Percentiles rank a stretch among this genome's conserved stretches.
Evolutionary conservation across 2,113 vertebrate species (phyloP).

Genomic region (Triplophysa tibetana): DNA sequence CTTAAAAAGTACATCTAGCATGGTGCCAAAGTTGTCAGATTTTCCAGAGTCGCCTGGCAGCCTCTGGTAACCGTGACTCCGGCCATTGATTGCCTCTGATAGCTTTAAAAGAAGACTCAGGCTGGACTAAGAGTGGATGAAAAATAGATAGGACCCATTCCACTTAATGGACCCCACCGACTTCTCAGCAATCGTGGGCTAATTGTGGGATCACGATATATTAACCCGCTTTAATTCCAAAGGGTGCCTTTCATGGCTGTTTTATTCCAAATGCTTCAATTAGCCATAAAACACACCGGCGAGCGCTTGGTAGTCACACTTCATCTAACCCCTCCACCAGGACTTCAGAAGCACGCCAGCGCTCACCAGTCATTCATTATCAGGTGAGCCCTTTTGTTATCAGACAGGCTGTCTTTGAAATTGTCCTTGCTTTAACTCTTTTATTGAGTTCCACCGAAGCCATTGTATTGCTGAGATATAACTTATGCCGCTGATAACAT

Average conservation of each 20-base stretch:
- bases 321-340: conserved; percentile 34
- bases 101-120: conserved; percentile 54
- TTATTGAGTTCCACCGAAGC: conserved; percentile 71
- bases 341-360: conserved; percentile 60
- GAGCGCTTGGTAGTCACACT: conserved; percentile 61
- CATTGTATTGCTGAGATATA: conserved; percentile 73
- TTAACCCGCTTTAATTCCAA: conserved; percentile 77
- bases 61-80: conserved; percentile 53
- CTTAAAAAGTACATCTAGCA: conserved; percentile 3
- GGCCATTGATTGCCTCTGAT: conserved; percentile 64
- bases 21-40: conserved; percentile 14
- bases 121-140: conserved; percentile 58
- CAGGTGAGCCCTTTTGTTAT: conserved; percentile 75
- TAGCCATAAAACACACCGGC: conserved; percentile 77
- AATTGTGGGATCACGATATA: conserved; percentile 87
- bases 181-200: conserved; percentile 82
- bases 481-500: conserved; percentile 71
- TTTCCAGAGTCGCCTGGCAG: conserved; percentile 40
- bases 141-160: conserved; percentile 56
- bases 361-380: conserved; percentile 72
- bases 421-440: conserved; percentile 75
- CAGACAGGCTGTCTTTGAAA: conserved; percentile 73
- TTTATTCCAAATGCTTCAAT: conserved; percentile 79
- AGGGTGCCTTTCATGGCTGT: conserved; percentile 73
- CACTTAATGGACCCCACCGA: conserved; percentile 86